Evolutionary conservation across 2,888 invertebrate genomes (phyloP), one percentile per base, ranked within the genome.

Genomic region (Chelonus formosanus): DNA sequence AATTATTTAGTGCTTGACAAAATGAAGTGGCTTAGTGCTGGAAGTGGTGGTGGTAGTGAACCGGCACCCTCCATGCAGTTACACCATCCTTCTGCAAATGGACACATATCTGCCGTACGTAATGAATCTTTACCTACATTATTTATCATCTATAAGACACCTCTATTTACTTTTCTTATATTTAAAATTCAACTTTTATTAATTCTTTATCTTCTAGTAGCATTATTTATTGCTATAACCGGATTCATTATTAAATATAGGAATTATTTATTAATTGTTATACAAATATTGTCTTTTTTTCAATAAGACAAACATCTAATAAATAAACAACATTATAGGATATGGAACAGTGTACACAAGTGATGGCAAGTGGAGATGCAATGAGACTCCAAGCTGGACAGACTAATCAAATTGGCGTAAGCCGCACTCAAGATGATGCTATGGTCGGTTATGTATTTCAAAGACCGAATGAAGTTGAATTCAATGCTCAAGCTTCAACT

Each of bases 381-480:
- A 75, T 83, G 68, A 78, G 84, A 53, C 78, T 84, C 71, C 81
- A 83, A 73, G 78, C 80, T 40, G 82, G 83, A 67, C 84, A 84
- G 45, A 78, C 82, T 45, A 81, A 80, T 75, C 84, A 83, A 63
- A 81, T 84, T 69, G 78, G 81, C 63, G 73, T 83, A 7, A 81
- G 73, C 65, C 78, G 84, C 76, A 75, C 92, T 71, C 93, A 93
- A 85, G 96, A 96, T 85, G 96, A 96, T 88, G 95, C 95, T 71
- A 92, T 93, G 84, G 96, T 96, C 75, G 94, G 95, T 79, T 97
- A 97, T 85, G 94, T 95, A 75, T 97, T 94, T 84, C 95, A 95
- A 83, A 85, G 92, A 73, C 91, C 92, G 73, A 90, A 91, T 73
- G 95, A 95, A 82, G 90, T 90, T 63, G 95, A 95, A 82, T 90